Base-by-base conservation (phyloP, 2,797 vertebrate species). In the Mallotus villosus region DNA sequence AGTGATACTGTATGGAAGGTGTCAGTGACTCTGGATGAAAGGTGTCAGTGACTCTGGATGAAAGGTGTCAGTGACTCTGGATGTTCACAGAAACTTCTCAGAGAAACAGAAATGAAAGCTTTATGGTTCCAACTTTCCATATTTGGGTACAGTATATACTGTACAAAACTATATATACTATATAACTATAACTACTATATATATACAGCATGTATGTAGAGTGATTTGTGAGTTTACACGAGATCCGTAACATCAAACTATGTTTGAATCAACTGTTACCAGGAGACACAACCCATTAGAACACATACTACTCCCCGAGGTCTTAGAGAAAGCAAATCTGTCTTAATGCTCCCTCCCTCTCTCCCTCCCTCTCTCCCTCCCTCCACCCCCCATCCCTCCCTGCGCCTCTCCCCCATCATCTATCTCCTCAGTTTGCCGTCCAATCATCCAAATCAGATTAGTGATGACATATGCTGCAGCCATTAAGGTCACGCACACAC, bases 381-480 rank as follows among this genome's bases (percentile, higher is more conserved):
- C 58, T 63, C 58, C 57, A 34, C 22, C 49, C 19, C 24, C 60
- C 68, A 7, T 24, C 29, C 25, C 55, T 37, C n/a, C 59, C 57
- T 51, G 65, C 57, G 11, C 32, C 60, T 68, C 11, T 24, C 29
- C 25, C 55, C 37, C n/a, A 53, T 46, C 59, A 69, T 62, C 22
- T 60, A 62, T 78, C 64, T 66, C 25, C 55, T 74, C 77, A 16
- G 27, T 21, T 46, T 49, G 78, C 74, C 78, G 78, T 32, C 70
- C 65, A 85, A 72, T 83, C 85, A 25, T 81, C 71, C 72, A 82
- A 89, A 89, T 90, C 87, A 88, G 90, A 92, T 91, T 90, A 91
- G 74, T 51, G 63, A 78, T 76, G 86, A 86, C 88, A 91, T 92
- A 90, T 91, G 91, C 84, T 83, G 81, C 81, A 81, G 77, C 84